Evolutionary conservation across 2,113 vertebrate genomes (phyloP), one percentile per base, ranked within the genome.

Genomic region (Oreochromis spilurus): DNA sequence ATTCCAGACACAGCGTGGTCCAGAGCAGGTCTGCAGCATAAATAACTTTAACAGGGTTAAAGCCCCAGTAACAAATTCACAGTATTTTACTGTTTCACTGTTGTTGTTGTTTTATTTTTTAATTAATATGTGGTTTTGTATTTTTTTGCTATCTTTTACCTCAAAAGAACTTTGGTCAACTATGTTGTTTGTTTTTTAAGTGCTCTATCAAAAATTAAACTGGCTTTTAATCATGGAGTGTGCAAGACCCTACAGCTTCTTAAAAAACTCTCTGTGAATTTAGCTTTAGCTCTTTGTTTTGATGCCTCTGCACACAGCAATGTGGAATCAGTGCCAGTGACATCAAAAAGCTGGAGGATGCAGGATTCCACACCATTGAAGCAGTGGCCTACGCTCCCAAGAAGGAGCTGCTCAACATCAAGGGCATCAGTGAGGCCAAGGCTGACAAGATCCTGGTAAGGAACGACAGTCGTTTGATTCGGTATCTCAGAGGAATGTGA

Each of bases 351-450:
- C 85, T 99, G 86, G 98, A 98, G 93, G 98, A 99, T 29, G 98
- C 98, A 29, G 98, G 98, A 4, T 99, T 98, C 93, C 99, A 99
- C 95, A 99, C 99, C 0, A 98, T 99, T 6, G 98, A 99, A 93
- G 97, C 98, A 0, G 98, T 99, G 75, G 98, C 98, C n/a, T 99
- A 99, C 4, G 97, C 98, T 0, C 98, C 98, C 4, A 99, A 99
- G 95, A 99, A 99, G 87, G 98, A 99, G 89, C 95, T 99, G 38
- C 97, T 99, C 54, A 98, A 97, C 91, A 99, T 99, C 89, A 99
- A 99, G 89, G 98, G 98, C 86, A 99, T 99, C 95, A 99, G 98
- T 7, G 98, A 99, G 93, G 97, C 98, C 88, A 99, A 99, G 95
- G 98, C 99, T 2, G 99, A 99, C 84, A 99, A 99, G 92, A 97